Base-by-base conservation (phyloP, 2,797 vertebrate species). In the Tympanoctomys barrerae region DNA sequence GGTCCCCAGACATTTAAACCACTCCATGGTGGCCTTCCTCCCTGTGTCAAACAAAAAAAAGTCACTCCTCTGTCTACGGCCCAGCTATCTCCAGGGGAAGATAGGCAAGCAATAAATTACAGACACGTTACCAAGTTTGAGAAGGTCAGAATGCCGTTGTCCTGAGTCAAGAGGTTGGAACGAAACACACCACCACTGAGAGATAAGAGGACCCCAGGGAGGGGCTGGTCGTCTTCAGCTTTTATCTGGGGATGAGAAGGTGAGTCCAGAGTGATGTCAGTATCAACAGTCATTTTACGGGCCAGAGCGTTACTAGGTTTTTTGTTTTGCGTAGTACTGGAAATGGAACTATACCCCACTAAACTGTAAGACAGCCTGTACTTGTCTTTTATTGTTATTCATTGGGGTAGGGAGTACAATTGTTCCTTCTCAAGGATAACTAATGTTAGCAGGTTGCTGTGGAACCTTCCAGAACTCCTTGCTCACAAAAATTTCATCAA, bases 101-200 rank as follows among this genome's bases (percentile, higher is more conserved):
- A 21, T 1, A 0, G 7, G 82, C 11, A 3, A 77, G 73, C 0
- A 1, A 31, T 6, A 18, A 82, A 77, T 16, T 14, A 57, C 11
- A 14, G 70, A 39, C 11, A 13, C 89, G 96, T 70, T 98, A 99
- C 99, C 99, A 99, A 98, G 97, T 99, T 99, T 95, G 99, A 99
- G 68, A 99, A 99, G 0, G 99, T 99, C 92, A 99, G 98, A 94
- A 99, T 98, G 91, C 99, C 99, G 0, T 99, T 99, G 90, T 99
- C 99, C 98, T 99, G 99, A 1, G 99, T 99, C 97, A 99, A 97
- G 89, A 99, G 99, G 98, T 99, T 99, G 96, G 99, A 99, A 24
- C 99, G 99, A 96, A 99, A 99, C 95, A 99, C 98, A 1, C 99
- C 99, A 36, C 99, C 99, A 0, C 99, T 99, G 94, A 99, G 99